These are phyloP conservation scores for Microplitis deprimator DNA, from an alignment of 2,888 invertebrate species.

Conservation along the genomic window DNA sequence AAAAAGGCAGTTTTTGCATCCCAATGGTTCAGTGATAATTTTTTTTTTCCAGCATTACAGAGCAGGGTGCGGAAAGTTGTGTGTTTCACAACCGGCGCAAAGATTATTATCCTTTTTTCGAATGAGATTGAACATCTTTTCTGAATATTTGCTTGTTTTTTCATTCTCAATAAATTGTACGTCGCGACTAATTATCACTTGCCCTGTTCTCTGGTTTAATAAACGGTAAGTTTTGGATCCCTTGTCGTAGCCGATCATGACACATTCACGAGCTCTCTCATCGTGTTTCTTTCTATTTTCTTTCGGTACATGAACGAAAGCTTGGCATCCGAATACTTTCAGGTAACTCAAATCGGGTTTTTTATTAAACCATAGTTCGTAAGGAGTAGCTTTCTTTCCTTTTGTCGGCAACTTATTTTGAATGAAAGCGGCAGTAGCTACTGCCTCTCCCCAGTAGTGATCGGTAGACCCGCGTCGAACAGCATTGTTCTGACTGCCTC, in stretches of 20 bases:
- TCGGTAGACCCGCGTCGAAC: background rate
- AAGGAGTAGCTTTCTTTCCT: conserved; percentile 45
- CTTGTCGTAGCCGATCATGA: too few relatives aligned
- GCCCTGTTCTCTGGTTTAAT: background rate
- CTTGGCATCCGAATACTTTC: conserved; percentile 49
- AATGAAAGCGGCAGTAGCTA: background rate
- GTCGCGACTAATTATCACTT: background rate
- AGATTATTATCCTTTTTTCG: background rate
- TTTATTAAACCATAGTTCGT: conserved; percentile 45
- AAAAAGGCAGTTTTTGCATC: conserved; percentile 3
- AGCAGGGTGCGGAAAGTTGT: background rate
- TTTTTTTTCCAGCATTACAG: background rate
- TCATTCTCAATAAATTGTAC: background rate
- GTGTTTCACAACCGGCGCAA: conserved; percentile 13
- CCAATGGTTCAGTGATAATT: background rate
- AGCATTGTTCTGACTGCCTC: background rate
- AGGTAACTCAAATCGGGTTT: conserved; percentile 47
- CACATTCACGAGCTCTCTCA: too few relatives aligned
- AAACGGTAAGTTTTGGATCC: conserved; percentile 21
- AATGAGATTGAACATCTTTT: too few relatives aligned
- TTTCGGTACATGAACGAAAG: conserved; percentile 46
- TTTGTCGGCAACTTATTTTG: conserved; percentile 42
- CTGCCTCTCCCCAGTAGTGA: background rate
- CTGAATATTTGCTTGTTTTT: too few relatives aligned
- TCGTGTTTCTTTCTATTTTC: too few relatives aligned